Base-by-base conservation (phyloP, 2,888 invertebrate genomes). In the Iphiclides podalirius region DNA sequence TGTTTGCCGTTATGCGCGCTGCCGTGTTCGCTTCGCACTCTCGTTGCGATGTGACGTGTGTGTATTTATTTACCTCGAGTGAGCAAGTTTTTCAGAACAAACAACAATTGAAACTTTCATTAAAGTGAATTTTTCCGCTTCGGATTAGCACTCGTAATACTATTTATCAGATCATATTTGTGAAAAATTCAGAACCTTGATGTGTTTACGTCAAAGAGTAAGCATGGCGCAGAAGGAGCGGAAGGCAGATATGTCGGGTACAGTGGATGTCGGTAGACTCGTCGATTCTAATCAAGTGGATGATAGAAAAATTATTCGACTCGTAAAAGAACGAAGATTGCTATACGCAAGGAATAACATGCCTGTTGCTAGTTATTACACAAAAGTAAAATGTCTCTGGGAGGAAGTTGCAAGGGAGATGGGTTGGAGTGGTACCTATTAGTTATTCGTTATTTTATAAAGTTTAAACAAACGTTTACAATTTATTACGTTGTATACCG, bases 321-420 rank as follows among this genome's bases (percentile, higher is more conserved):
- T 86, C 63, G 87, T 87, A 70, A 73, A 75, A 61, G 79, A 62
- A 64, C 77, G 86, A 41, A 75, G 70, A 41, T 67, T 84, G 69
- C 72, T 87, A 63, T 87, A 79, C 70, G 83, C 86, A 58, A 72
- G 87, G 44, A 82, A 75, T 72, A 84, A 79, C 68, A 76, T 86
- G 81, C 86, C 87, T 42, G 85, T 86, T 23, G 87, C 87, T 54
- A 82, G 80, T 67, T 83, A 81, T 74, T 82, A 85, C 71, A 61
- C 77, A 59, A 75, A 77, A 59, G 86, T 85, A 56, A 81, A 81
- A 72, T 50, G 53, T 47, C 73, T 85, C 40, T 87, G 87, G 87
- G 70, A 72, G 55, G 75, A 86, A 61, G 84, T 87, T 44, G 87
- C 87, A 49, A 54, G 60, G 35, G 58, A 70, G 49, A 86, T 87